These are phyloP conservation scores for Cydia strobilella DNA, from an alignment of 1,140 invertebrate genomes.

Conservation along the genomic window DNA sequence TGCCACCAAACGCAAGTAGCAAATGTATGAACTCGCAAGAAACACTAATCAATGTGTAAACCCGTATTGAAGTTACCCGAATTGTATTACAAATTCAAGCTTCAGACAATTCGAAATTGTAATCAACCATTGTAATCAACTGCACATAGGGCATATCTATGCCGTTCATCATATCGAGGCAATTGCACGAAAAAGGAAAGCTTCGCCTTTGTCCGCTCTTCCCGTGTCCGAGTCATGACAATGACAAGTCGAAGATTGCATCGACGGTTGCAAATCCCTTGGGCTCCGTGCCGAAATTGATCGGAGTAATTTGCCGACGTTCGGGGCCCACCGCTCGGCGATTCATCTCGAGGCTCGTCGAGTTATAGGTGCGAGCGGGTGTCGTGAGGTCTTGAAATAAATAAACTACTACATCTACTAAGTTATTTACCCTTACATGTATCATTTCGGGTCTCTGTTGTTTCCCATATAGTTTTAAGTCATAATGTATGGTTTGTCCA, in stretches of 20 bases:
- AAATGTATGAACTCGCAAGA: too few species aligned
- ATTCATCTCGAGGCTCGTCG: conserved; percentile 44
- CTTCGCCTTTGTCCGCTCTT: conserved; percentile 36
- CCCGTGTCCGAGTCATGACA: conserved; percentile 54
- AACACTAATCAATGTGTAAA: too few species aligned
- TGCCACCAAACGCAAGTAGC: too few species aligned
- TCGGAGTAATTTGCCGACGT: conserved; percentile 66
- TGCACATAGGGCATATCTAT: background rate
- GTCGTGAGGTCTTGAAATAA: background rate
- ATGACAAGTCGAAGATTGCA: conserved; percentile 74
- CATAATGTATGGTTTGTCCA: too few species aligned
- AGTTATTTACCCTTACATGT: too few species aligned
- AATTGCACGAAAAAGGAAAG: conserved; percentile 3
- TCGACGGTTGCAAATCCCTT: conserved; percentile 62
- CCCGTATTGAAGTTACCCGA: too few species aligned
- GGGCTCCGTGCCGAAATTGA: conserved; percentile 62
- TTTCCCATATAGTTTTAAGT: too few species aligned
- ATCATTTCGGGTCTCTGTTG: too few species aligned
- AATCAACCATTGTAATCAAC: background rate
- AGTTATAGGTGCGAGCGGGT: conserved; percentile 34
- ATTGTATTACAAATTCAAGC: background rate
- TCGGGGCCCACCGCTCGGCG: conserved; percentile 46
- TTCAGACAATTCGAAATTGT: background rate
- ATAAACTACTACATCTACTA: background rate
- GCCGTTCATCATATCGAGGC: conserved; percentile 6